Base-by-base conservation (phyloP, 2,888 invertebrate genomes). In the Plagodis dolabraria region DNA sequence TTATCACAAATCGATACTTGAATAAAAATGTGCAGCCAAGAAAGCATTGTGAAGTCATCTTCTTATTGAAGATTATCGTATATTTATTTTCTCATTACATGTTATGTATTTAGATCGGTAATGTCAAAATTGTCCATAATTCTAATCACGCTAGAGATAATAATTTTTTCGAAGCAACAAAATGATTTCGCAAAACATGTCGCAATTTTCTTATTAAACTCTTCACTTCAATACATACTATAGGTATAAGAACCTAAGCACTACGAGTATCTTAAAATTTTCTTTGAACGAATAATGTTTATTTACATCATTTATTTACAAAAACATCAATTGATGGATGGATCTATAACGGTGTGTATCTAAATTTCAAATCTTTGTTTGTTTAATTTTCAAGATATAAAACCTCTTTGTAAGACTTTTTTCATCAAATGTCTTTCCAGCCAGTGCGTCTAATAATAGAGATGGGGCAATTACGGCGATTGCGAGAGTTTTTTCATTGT, bases 1-100 rank as follows among this genome's bases (percentile, higher is more conserved):
- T 61, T 64, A 63, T 66, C 63, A 68, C 51, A 53, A 63, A 66
- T 63, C 61, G 48, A 63, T 65, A 61, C 33, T 52, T 54, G 54
- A 54, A 54, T 64, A 46, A 68, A 55, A 62, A 60, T 61, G 50
- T 68, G 68, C 66, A 66, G 38, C 38, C 8, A 22, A 47, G 50
- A 56, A 33, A 47, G 51, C 50, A 49, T 36, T 0, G 35, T 60
- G 56, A 56, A 53, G 56, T 53, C 54, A 59, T 51, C 34, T 50
- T 22, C 42, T n/a, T 47, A 7, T 12, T 5, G 7, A 45, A 46
- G 46, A 34, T 22, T 22, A 22, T 22, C 4, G 22, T 22, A 22
- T 22, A 36, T 47, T 60, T 44, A 48, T 52, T 60, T 35, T 60
- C 47, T 56, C 11, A 45, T 38, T 49, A 47, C 2, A 44, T 11